Evolutionary conservation across 1,140 invertebrate species (phyloP).

Genomic region (Brachionus sp.): DNA sequence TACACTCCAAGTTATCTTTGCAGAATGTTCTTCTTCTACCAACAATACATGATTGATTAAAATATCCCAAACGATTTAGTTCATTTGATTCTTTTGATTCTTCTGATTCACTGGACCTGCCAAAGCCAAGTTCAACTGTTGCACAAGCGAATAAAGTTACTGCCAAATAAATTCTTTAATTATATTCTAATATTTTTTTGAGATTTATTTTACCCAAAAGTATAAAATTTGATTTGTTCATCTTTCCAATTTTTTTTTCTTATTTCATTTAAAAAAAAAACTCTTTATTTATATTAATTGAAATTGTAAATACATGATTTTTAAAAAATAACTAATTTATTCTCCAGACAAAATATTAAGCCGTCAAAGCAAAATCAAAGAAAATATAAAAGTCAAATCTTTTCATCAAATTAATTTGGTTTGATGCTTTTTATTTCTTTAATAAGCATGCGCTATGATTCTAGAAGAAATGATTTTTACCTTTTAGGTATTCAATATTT

Average conservation of each 20-base stretch:
- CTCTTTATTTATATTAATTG: background rate
- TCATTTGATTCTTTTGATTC: background rate
- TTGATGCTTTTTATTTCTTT: no score
- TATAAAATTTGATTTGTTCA: background rate
- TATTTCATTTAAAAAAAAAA: background rate
- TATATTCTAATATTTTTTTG: background rate
- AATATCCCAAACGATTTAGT: background rate
- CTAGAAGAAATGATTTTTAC: no score
- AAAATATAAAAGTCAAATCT: no score
- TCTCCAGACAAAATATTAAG: background rate
- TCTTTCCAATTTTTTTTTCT: background rate
- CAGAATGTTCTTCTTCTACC: background rate
- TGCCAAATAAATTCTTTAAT: background rate
- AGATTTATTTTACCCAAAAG: background rate
- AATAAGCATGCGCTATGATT: no score
- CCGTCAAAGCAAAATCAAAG: no score
- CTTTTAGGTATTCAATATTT: no score
- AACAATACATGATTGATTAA: background rate
- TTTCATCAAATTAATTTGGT: no score
- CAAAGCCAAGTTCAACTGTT: background rate
- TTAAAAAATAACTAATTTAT: background rate
- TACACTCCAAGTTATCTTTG: background rate
- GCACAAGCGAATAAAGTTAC: background rate
- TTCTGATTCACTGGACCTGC: background rate
- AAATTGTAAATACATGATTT: background rate